A percentile compares a stretch with the other conserved stretches of the same genome.
These are phyloP conservation scores for Cataglyphis cursor DNA, from an alignment of 2,888 invertebrate genomes.

Conservation along the genomic window DNA sequence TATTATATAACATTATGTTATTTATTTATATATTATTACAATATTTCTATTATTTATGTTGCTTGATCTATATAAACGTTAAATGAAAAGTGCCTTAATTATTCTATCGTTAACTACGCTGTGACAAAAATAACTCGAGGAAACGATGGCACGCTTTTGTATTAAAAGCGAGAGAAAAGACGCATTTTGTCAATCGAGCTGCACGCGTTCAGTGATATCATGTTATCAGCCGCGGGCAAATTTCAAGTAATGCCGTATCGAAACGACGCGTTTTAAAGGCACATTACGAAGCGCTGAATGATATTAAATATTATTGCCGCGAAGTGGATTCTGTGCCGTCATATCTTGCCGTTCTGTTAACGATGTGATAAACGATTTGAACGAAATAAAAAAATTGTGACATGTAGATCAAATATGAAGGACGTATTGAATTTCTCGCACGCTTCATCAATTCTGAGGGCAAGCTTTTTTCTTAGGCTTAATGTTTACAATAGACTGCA, in stretches of 20 bases:
- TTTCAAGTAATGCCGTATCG: conserved; percentile 7
- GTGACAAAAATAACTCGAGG: conserved; percentile 10
- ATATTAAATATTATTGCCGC: conserved; percentile 1
- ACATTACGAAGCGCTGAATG: background rate
- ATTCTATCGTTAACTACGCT: background rate
- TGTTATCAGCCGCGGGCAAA: conserved; percentile 53
- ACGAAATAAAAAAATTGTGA: background rate
- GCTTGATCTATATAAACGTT: background rate
- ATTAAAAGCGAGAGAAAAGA: conserved; percentile 1
- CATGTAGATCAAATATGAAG: background rate
- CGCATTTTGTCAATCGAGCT: conserved; percentile 2
- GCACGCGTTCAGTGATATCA: conserved; percentile 58
- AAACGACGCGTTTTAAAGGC: background rate
- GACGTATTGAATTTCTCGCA: background rate
- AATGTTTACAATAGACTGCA: background rate
- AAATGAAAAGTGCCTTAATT: background rate
- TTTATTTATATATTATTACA: background rate
- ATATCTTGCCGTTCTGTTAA: background rate
- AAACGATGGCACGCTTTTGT: conserved; percentile 3
- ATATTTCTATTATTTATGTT: background rate
- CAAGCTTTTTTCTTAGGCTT: background rate
- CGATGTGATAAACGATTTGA: background rate
- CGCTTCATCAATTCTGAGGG: background rate
- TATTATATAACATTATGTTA: too few relatives aligned
- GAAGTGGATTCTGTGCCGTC: background rate